Evolutionary conservation across 2,113 vertebrate genomes (phyloP).

Genomic region (Poeciliopsis turrubarensis): DNA sequence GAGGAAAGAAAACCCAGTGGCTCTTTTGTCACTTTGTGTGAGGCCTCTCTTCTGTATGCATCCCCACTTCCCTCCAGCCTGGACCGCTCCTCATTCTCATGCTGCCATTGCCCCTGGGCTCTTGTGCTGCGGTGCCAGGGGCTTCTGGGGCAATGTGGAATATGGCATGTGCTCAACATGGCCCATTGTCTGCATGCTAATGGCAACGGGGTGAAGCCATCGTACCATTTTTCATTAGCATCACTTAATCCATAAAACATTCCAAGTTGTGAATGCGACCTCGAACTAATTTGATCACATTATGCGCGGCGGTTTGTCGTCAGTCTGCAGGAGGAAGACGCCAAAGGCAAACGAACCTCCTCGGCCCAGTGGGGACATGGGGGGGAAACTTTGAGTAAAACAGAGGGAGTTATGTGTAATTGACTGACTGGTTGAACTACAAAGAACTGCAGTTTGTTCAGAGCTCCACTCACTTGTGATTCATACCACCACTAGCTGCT

Average conservation of each 20-base stretch:
- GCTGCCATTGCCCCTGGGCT: constrained; percentile 78
- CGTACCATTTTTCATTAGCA: constrained; percentile 68
- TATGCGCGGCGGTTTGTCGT: constrained; percentile 30
- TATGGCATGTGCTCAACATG: constrained; percentile 69
- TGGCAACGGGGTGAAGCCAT: constrained; percentile 52
- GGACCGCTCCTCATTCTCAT: constrained; percentile 76
- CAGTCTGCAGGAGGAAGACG: constrained; percentile 9
- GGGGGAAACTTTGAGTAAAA: constrained; percentile 25
- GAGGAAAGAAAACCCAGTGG: constrained; percentile 71
- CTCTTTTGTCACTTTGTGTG: constrained; percentile 79
- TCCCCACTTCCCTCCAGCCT: constrained; percentile 67
- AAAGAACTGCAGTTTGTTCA: constrained; percentile 22
- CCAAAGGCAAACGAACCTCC: constrained; percentile 31
- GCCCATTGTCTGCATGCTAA: constrained; percentile 81
- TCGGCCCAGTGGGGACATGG: background rate
- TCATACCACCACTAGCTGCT: constrained; percentile 41
- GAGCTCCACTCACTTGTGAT: constrained; percentile 23
- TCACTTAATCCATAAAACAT: constrained; percentile 61
- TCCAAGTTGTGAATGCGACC: constrained; percentile 45
- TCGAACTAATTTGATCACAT: constrained; percentile 53
- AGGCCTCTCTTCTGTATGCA: constrained; percentile 83
- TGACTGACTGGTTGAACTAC: constrained; percentile 32
- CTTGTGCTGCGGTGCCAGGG: constrained; percentile 73
- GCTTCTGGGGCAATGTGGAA: constrained; percentile 74
- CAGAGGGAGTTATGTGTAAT: constrained; percentile 16